Evolutionary conservation across 2,113 vertebrate genomes (phyloP).

Genomic region (Campylomormyrus tamandua): DNA sequence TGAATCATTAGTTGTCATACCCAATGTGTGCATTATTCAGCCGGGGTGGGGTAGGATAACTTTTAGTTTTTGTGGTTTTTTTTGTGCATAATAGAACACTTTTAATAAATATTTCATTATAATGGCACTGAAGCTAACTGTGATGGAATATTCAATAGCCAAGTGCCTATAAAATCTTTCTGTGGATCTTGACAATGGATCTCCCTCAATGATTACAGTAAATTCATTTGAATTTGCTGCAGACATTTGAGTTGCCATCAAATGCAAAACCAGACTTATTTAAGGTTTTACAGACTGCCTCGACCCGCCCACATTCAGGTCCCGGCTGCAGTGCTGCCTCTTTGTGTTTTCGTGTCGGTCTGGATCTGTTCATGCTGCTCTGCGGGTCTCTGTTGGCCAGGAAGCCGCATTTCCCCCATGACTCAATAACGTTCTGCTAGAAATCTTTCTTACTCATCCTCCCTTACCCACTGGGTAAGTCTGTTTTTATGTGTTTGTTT

Average conservation of each 20-base stretch:
- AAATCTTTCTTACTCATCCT: background rate
- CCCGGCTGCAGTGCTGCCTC: background rate
- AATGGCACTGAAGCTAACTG: background rate
- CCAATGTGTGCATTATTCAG: background rate
- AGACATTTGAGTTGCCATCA: background rate
- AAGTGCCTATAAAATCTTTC: background rate
- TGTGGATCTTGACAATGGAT: background rate
- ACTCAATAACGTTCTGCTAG: background rate
- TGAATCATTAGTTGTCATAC: background rate
- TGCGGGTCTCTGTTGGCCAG: background rate
- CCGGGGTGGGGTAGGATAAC: background rate
- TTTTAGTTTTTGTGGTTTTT: background rate
- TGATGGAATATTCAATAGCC: background rate
- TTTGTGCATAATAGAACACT: background rate
- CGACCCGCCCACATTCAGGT: background rate
- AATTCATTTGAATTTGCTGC: background rate
- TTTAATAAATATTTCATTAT: background rate
- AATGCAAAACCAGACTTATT: background rate
- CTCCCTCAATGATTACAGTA: background rate
- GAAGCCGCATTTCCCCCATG: background rate
- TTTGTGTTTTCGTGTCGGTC: background rate
- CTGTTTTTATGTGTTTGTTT: background rate
- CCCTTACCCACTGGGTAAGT: background rate
- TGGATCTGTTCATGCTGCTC: background rate
- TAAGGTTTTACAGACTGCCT: background rate